phyloP scores from a whole-genome alignment of 1,140 invertebrate genomes.

The Stegodyphus dumicola region DNA sequence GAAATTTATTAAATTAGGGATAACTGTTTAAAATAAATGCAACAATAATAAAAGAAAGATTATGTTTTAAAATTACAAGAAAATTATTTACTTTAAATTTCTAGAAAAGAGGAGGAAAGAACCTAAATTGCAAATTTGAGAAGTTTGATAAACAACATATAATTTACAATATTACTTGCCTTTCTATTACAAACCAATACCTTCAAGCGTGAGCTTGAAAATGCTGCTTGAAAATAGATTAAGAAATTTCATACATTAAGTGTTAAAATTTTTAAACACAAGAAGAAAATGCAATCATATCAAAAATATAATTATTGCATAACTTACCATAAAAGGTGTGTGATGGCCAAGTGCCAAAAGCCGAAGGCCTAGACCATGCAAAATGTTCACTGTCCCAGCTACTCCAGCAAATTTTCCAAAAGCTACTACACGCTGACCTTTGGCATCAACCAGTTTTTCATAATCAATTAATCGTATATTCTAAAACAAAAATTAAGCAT shows the following conservation, averaged over 20 bases:
- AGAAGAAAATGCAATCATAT: background rate
- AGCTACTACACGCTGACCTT: slow-evolving; percentile 92
- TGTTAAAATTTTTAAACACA: background rate
- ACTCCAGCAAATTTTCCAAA: slow-evolving; percentile 99
- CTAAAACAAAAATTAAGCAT: slow-evolving; percentile 68
- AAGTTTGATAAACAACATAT: no score
- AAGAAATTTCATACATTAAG: background rate
- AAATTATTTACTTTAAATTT: no score
- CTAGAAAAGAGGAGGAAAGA: no score
- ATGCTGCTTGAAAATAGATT: slow-evolving; percentile 13
- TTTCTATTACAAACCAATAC: background rate
- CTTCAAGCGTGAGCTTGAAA: background rate
- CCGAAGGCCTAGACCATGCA: slow-evolving; percentile 94
- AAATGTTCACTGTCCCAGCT: slow-evolving; percentile 98
- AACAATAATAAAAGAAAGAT: no score
- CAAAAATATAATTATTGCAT: background rate
- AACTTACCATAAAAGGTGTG: slow-evolving; percentile 95
- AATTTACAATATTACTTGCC: slow-evolving; percentile 16
- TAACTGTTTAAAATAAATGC: no score
- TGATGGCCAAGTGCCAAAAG: slow-evolving; percentile 96
- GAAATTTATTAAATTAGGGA: no score
- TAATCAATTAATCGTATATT: slow-evolving; percentile 98
- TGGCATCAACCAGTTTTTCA: slow-evolving; percentile 91
- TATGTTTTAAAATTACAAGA: no score
- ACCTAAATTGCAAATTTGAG: no score